Evolutionary conservation across 2,113 vertebrate genomes (phyloP).

Genomic region (Chionodraco myersi): DNA sequence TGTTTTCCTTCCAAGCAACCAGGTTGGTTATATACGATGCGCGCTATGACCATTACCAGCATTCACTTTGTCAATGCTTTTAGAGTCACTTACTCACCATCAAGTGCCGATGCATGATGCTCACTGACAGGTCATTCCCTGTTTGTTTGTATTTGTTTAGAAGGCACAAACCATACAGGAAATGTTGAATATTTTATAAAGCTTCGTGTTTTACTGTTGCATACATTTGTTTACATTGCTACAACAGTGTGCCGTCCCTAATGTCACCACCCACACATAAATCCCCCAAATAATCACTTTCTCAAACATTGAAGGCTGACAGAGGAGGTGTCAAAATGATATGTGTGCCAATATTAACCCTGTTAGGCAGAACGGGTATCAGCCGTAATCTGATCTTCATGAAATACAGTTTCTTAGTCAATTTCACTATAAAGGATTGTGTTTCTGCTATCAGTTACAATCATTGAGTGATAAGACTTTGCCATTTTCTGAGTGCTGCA

Average conservation of each 20-base stretch:
- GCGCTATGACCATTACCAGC: not conserved
- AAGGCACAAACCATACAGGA: not conserved
- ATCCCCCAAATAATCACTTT: not conserved
- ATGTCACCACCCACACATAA: not conserved
- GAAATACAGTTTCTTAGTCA: not conserved
- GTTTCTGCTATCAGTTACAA: not conserved
- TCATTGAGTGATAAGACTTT: not conserved
- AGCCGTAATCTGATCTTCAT: not conserved
- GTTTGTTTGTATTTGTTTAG: not conserved
- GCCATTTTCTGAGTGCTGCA: not conserved
- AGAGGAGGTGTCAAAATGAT: not conserved
- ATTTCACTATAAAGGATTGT: not conserved
- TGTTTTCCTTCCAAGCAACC: not conserved
- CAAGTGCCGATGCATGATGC: not conserved
- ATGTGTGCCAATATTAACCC: not conserved
- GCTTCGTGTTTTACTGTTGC: conserved; percentile 4
- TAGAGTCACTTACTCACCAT: conserved; percentile 8
- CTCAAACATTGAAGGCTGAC: conserved; percentile 4
- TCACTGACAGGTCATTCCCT: not conserved
- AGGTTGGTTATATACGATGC: conserved; percentile 17
- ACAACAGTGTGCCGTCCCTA: not conserved
- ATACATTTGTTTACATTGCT: not conserved
- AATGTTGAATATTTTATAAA: conserved; percentile 44
- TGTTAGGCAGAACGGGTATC: not conserved
- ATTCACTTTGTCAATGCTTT: conserved; percentile 9